A percentile compares a stretch with the other conserved stretches of the same genome.
Evolutionary conservation across 2,888 invertebrate species (phyloP).

Genomic region (Deladenus siricidicola): DNA sequence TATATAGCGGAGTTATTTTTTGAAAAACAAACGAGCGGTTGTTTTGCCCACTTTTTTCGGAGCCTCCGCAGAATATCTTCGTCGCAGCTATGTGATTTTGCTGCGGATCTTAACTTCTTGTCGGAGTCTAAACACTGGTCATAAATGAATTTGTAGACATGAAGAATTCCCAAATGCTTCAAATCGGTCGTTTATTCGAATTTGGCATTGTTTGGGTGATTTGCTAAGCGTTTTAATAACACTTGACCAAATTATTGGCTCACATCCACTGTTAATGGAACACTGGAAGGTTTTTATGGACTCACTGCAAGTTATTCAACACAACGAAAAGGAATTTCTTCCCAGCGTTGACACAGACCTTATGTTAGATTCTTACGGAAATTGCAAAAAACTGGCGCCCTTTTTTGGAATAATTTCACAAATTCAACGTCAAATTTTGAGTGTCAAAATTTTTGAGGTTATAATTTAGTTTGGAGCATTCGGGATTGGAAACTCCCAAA

Average conservation of each 20-base stretch:
- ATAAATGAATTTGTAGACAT: slow-evolving; percentile 1
- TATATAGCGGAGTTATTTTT: too few relatives aligned
- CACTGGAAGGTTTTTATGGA: slow-evolving; percentile 25
- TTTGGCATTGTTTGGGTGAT: slow-evolving; percentile 41
- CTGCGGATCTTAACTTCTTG: too few relatives aligned
- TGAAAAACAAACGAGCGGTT: too few relatives aligned
- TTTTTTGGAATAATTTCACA: too few relatives aligned
- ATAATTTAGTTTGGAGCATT: too few relatives aligned
- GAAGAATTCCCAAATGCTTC: slow-evolving; percentile 18
- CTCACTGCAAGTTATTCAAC: slow-evolving; percentile 32
- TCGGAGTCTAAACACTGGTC: too few relatives aligned
- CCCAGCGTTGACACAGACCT: slow-evolving; percentile 7
- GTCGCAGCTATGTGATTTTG: too few relatives aligned
- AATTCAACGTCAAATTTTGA: background rate
- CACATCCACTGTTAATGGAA: slow-evolving; percentile 19
- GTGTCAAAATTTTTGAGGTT: background rate
- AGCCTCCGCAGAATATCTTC: too few relatives aligned
- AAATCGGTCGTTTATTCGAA: slow-evolving; percentile 22
- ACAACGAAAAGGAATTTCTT: slow-evolving; percentile 39
- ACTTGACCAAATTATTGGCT: slow-evolving; percentile 31
- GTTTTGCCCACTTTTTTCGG: too few relatives aligned
- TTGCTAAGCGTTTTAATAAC: slow-evolving; percentile 32
- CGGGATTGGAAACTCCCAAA: too few relatives aligned
- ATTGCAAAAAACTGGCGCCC: too few relatives aligned
- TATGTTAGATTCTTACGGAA: too few relatives aligned